Evolutionary conservation across 2,113 vertebrate species (phyloP).

Genomic region (Grammomys dolichurus): DNA sequence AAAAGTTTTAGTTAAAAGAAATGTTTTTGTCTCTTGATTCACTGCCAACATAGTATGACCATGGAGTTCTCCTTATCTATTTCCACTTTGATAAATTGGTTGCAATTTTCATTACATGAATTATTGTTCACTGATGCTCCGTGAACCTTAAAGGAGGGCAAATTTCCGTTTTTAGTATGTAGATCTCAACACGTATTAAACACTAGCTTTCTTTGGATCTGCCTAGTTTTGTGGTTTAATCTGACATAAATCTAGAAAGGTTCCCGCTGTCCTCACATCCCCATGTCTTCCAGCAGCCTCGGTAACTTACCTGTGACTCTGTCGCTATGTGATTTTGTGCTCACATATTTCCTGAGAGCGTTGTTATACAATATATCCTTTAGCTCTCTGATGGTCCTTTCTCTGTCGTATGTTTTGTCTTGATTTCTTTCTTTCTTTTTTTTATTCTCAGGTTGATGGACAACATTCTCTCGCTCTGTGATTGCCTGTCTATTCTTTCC

Average conservation of each 20-base stretch:
- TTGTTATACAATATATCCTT: background rate
- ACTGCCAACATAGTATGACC: background rate
- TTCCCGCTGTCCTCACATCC: background rate
- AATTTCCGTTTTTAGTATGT: background rate
- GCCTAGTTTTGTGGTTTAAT: background rate
- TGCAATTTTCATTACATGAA: background rate
- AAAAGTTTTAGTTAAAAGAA: background rate
- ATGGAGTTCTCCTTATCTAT: background rate
- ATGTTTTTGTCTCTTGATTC: background rate
- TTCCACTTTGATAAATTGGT: background rate
- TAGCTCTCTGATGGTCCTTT: background rate
- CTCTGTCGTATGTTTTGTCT: background rate
- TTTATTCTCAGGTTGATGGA: background rate
- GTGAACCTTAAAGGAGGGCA: background rate
- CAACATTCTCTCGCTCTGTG: background rate
- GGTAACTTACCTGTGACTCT: background rate
- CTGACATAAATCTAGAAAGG: background rate
- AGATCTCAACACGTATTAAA: background rate
- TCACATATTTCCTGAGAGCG: background rate
- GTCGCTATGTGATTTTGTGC: background rate
- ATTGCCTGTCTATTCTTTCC: background rate
- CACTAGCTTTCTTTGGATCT: slow-evolving; percentile 1
- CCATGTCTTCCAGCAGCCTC: background rate
- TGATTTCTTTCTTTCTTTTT: background rate
- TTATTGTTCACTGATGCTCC: background rate